These are phyloP conservation scores for Phymanthus crucifer DNA, from an alignment of 92 coral and sea anemone species.

Conservation along the genomic window DNA sequence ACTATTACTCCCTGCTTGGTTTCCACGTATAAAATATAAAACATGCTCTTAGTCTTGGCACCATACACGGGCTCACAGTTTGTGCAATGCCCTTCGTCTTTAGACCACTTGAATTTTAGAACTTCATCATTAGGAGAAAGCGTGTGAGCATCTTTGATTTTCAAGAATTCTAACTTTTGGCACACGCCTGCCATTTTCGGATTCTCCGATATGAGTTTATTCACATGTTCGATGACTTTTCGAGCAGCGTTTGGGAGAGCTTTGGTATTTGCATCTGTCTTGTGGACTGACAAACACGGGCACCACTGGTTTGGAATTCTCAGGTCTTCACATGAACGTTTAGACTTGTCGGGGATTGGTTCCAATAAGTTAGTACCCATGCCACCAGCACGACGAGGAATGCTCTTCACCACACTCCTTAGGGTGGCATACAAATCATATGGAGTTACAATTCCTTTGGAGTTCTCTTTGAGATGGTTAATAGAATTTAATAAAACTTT, in stretches of 20 bases:
- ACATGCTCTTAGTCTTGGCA: constrained; percentile 35
- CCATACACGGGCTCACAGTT: constrained; percentile 61
- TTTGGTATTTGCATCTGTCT: neutral
- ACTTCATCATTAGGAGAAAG: constrained; percentile 53
- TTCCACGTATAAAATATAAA: constrained; percentile 50
- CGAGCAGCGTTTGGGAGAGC: constrained; percentile 30
- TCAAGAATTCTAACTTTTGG: constrained; percentile 34
- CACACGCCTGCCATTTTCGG: constrained; percentile 29
- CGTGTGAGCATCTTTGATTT: constrained; percentile 33
- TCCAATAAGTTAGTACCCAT: constrained; percentile 40
- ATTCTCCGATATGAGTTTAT: constrained; percentile 17
- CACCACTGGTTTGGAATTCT: constrained; percentile 69
- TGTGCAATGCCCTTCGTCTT: constrained; percentile 41
- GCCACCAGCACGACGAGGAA: constrained; percentile 29
- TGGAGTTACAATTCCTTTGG: constrained; percentile 59
- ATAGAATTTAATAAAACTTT: constrained; percentile 36
- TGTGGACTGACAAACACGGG: constrained; percentile 43
- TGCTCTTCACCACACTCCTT: constrained; percentile 40
- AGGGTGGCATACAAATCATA: constrained; percentile 76
- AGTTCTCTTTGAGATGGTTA: constrained; percentile 48
- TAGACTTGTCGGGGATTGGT: constrained; percentile 14
- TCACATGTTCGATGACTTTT: constrained; percentile 27
- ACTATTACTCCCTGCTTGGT: constrained; percentile 37
- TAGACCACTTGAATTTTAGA: constrained; percentile 52
- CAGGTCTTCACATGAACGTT: constrained; percentile 50